Conservation (phyloP, 2,888 invertebrate genomes). For the Drosophila hawaiiensis region DNA sequence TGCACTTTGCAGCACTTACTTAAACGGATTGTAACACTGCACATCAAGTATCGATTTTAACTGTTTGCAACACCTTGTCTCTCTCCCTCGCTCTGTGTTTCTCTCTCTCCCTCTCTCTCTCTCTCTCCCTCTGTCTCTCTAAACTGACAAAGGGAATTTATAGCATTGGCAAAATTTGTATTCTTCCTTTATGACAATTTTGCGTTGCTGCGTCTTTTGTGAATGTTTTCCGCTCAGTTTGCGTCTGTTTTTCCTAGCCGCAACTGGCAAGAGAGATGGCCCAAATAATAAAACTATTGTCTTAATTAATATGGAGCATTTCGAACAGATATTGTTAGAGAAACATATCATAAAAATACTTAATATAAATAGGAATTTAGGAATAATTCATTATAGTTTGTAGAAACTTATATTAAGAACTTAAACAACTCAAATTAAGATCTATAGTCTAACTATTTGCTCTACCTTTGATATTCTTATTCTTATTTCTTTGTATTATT, state of each 20-base stretch:
- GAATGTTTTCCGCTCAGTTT: conserved; percentile 13
- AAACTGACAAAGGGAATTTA: conserved; percentile 5
- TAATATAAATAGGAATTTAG: background rate
- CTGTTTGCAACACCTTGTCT: background rate
- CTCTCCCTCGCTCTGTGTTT: background rate
- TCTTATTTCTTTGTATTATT: background rate
- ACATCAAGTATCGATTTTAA: background rate
- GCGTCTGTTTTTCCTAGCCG: conserved; percentile 22
- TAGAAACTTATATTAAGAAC: background rate
- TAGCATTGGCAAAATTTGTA: conserved; percentile 28
- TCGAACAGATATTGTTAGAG: conserved; percentile 1
- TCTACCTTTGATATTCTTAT: background rate
- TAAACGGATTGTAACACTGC: conserved; percentile 11
- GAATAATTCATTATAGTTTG: background rate
- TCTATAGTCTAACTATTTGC: background rate
- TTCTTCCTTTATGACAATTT: conserved; percentile 31
- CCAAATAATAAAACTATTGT: conserved; percentile 38
- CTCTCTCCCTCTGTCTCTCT: too few relatives aligned
- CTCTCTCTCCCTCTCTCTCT: background rate
- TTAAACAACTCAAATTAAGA: background rate
- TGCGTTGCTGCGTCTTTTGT: conserved; percentile 5
- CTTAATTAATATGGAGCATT: conserved; percentile 64
- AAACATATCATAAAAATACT: background rate
- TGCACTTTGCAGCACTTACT: conserved; percentile 5
- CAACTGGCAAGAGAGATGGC: background rate